Percentiles rank a stretch among this genome's conserved stretches.
These are phyloP conservation scores for Dryas iulia DNA, from an alignment of 1,140 invertebrate species.

Conservation along the genomic window DNA sequence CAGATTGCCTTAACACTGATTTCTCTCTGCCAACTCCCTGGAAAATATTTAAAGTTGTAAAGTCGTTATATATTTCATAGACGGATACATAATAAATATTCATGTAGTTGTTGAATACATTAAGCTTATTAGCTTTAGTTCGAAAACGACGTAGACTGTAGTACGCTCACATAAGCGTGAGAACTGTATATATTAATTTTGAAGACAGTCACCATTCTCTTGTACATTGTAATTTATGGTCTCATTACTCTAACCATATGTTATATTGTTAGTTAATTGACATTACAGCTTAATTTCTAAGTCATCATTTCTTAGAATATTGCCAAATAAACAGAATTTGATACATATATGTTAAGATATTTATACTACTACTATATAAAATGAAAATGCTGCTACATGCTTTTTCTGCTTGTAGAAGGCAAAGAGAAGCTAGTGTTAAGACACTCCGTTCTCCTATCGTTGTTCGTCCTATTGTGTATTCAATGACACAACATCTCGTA, in stretches of 20 bases:
- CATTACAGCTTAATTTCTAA: neutral
- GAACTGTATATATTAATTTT: slow-evolving; percentile 8
- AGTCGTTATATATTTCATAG: neutral
- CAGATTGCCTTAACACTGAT: no score
- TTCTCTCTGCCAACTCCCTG: no score
- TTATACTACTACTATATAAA: no score
- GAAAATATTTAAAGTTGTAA: no score
- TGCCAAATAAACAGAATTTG: neutral
- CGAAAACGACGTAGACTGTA: neutral
- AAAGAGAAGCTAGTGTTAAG: no score
- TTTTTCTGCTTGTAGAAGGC: no score
- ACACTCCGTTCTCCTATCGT: no score
- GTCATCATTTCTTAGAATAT: neutral
- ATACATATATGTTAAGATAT: no score
- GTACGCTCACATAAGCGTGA: neutral
- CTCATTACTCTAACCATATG: neutral
- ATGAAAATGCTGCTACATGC: neutral
- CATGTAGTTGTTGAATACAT: slow-evolving; percentile 1
- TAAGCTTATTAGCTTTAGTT: slow-evolving; percentile 3
- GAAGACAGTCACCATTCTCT: slow-evolving; percentile 7
- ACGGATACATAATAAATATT: slow-evolving; percentile 5
- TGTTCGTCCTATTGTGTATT: no score
- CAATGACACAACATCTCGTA: no score
- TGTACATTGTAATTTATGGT: slow-evolving; percentile 7
- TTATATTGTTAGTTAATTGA: neutral